Evolutionary conservation across 2,797 vertebrate genomes (phyloP), one percentile per base, ranked within the genome.

Genomic region (Catostomus latipinnis): DNA sequence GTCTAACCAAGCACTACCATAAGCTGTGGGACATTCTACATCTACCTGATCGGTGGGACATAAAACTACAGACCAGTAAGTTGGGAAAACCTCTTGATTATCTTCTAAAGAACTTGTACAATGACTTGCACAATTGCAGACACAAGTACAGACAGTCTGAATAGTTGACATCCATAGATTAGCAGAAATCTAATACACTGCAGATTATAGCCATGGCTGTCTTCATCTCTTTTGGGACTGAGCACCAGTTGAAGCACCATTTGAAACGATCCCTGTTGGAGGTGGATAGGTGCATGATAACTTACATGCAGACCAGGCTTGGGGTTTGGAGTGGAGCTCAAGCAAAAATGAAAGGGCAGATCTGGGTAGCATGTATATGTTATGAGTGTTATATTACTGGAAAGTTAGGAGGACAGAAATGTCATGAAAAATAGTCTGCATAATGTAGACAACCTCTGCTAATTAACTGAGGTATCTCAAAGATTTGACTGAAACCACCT

Each of bases 231-330:
- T 60, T 82, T 86, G 73, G 87, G 85, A 88, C 87, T 90, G 89
- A 94, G 94, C 94, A 94, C 93, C 93, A 91, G 85, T 91, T 89
- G 82, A 92, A 94, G 93, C 93, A 94, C 93, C 93, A 91, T 89
- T 89, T 88, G 89, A 90, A 89, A 91, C 85, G 89, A 82, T 71
- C 92, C 92, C 92, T 92, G 90, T 72, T 22, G 88, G 90, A 90
- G 92, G 92, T 92, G 93, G 91, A 93, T 91, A 92, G 92, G 90
- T 91, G 93, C 91, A 90, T 90, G 91, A 88, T 87, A 88, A 87
- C 84, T 85, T 71, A 88, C 87, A 88, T 88, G 86, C 67, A 87
- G 81, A 86, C 83, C 75, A 82, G 85, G 54, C 22, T 48, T 63
- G 14, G 84, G 85, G 84, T 87, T 75, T 84, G 86, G 83, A 54